These are phyloP conservation scores for Ditylenchus dipsaci DNA, from an alignment of 1,140 invertebrate species.

Conservation along the genomic window DNA sequence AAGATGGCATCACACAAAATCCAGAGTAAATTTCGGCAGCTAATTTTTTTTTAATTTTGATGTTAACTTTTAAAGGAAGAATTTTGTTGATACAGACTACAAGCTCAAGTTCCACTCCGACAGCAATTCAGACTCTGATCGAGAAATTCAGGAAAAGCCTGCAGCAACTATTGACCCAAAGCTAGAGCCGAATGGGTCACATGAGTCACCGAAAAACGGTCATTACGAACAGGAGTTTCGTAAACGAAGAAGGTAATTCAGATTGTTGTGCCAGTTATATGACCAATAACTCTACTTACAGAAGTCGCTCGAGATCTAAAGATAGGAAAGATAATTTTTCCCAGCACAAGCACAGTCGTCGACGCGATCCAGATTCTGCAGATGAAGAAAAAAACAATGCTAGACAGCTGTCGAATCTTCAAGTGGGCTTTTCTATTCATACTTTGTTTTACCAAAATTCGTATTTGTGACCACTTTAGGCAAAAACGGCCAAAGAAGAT, in stretches of 20 bases:
- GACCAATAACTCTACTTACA: neutral
- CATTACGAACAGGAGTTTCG: too few species aligned
- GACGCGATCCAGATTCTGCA: neutral
- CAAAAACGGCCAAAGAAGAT: constrained; percentile 25
- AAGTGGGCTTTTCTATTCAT: neutral
- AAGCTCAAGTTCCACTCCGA: constrained; percentile 12
- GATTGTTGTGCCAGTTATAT: neutral
- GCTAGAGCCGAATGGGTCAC: too few species aligned
- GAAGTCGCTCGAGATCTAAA: neutral
- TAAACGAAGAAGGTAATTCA: too few species aligned
- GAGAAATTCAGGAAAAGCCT: constrained; percentile 1
- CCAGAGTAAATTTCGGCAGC: neutral
- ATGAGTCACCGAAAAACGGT: too few species aligned
- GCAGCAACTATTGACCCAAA: neutral
- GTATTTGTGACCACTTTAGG: too few species aligned
- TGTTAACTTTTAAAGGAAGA: constrained; percentile 14
- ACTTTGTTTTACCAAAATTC: too few species aligned
- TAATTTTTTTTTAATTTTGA: neutral
- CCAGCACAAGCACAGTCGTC: neutral
- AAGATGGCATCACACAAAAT: neutral
- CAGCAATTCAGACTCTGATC: constrained; percentile 7
- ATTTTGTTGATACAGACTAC: constrained; percentile 11
- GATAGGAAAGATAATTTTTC: neutral
- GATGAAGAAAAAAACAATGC: neutral
- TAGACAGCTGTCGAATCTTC: neutral